Evolutionary conservation across 2,888 invertebrate species (phyloP), one percentile per base, ranked within the genome.

Genomic region (Sinhomidia bicolor): DNA sequence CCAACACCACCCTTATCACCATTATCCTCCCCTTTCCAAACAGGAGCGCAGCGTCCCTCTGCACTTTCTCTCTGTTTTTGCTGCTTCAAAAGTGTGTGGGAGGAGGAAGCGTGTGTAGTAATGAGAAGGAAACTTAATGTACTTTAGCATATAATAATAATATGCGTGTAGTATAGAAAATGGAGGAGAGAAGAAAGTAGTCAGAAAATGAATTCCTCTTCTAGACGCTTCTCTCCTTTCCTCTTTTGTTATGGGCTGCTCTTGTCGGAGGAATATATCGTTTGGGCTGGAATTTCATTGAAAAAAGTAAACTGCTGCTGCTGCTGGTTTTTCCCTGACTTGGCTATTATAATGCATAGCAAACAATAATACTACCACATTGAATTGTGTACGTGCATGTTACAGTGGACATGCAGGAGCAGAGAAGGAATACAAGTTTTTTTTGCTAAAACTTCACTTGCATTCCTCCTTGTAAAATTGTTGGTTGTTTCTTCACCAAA

Each of bases 141-240:
- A 9, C 71, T 71, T 68, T 44, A 20, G 71, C 20, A 41, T 68
- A 17, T 68, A 41, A n/a, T n/a, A n/a, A n/a, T n/a, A n/a, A 17
- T 23, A n/a, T 57, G 26, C 57, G 26, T 23, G 44, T 23, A 44
- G 6, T 44, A 17, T 68, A 68, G 17, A 5, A 71, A 71, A 44
- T 62, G 41, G n/a, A 14, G 54, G 41, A 36, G 54, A 57, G 20
- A 44, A 78, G 51, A 78, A 54, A 82, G n/a, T 51, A 65, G 65
- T 74, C 41, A 54, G 36, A 74, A 84, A 84, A 84, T 84, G 51
- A 74, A 84, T 84, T 84, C 74, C 29, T 65, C 29, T 9, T 26
- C 17, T 9, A 12, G 10, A 6, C 23, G 32, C n/a, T 32, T 26
- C n/a, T 32, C 32, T 60, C 14, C 23, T 26, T 51, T 23, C n/a